Conservation (phyloP, 1,140 invertebrate genomes). For the Hesperophylax magnus region DNA sequence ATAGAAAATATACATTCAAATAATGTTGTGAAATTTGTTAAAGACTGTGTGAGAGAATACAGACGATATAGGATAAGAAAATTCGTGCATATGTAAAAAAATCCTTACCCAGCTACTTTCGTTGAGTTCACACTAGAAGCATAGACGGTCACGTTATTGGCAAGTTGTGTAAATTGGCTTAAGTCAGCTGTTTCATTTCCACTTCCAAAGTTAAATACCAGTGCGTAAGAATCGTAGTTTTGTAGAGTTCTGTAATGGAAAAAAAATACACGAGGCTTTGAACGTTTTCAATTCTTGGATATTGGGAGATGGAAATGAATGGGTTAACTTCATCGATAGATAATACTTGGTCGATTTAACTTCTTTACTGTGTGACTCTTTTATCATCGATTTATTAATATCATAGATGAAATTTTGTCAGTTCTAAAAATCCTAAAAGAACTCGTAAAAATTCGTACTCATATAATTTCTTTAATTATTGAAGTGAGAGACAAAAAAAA, state of each 20-base stretch:
- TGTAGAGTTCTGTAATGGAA: slow-evolving; percentile 56
- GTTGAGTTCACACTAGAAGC: slow-evolving; percentile 63
- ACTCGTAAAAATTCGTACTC: too few relatives aligned
- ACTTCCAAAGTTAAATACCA: slow-evolving; percentile 65
- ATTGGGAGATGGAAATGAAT: too few relatives aligned
- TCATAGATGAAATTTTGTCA: neutral
- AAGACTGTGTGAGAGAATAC: too few relatives aligned
- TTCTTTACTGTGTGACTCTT: neutral
- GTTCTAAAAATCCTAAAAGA: too few relatives aligned
- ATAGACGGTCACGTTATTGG: slow-evolving; percentile 61
- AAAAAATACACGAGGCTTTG: neutral
- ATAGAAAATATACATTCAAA: too few relatives aligned
- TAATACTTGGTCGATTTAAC: too few relatives aligned
- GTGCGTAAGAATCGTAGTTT: slow-evolving; percentile 61
- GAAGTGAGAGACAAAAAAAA: too few relatives aligned
- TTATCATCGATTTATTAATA: neutral
- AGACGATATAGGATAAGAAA: too few relatives aligned
- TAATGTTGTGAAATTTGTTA: too few relatives aligned
- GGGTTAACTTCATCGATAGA: too few relatives aligned
- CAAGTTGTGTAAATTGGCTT: slow-evolving; percentile 58
- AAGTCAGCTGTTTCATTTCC: slow-evolving; percentile 60
- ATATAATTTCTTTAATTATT: too few relatives aligned
- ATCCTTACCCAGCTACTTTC: slow-evolving; percentile 60
- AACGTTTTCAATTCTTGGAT: too few relatives aligned
- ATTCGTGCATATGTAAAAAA: neutral